Conservation (phyloP, 2,113 vertebrate genomes). For the Triplophysa dalaica region DNA sequence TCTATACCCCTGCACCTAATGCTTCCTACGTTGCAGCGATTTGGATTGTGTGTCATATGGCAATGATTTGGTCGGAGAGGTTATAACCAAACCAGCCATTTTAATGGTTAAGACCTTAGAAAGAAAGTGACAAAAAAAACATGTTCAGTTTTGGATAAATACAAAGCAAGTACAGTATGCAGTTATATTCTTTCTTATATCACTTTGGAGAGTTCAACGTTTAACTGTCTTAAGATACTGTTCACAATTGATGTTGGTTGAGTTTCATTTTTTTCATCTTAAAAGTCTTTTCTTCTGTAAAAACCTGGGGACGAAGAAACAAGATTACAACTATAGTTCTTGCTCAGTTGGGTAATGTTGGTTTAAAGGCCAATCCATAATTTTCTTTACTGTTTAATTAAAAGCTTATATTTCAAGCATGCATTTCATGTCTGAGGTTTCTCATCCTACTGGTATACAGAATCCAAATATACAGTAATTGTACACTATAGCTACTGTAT, state of each 20-base stretch:
- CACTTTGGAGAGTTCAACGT: background rate
- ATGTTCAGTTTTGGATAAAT: slow-evolving; percentile 9
- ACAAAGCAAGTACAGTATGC: background rate
- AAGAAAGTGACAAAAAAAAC: background rate
- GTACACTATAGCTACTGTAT: slow-evolving; percentile 20
- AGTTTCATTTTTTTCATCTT: slow-evolving; percentile 41
- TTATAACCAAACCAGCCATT: slow-evolving; percentile 19
- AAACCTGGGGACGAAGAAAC: slow-evolving; percentile 38
- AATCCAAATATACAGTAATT: slow-evolving; percentile 26
- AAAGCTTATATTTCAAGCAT: slow-evolving; percentile 6
- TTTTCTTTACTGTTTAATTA: slow-evolving; percentile 5
- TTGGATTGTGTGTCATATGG: slow-evolving; percentile 48
- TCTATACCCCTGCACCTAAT: slow-evolving; percentile 30
- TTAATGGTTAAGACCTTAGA: slow-evolving; percentile 20
- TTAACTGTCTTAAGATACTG: slow-evolving; percentile 46
- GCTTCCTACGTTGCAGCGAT: slow-evolving; percentile 35
- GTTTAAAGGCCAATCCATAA: slow-evolving; percentile 16
- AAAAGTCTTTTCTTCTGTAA: slow-evolving; percentile 8
- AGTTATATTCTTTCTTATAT: background rate
- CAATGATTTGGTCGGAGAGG: slow-evolving; percentile 41
- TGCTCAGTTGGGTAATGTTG: slow-evolving; percentile 5
- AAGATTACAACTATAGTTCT: slow-evolving; percentile 8
- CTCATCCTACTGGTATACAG: background rate
- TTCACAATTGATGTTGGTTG: slow-evolving; percentile 39
- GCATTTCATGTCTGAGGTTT: slow-evolving; percentile 3